Percentiles rank a stretch among this genome's conserved stretches.
These are phyloP conservation scores for Acrobeloides nanus DNA, from an alignment of 2,888 invertebrate species.

Conservation along the genomic window DNA sequence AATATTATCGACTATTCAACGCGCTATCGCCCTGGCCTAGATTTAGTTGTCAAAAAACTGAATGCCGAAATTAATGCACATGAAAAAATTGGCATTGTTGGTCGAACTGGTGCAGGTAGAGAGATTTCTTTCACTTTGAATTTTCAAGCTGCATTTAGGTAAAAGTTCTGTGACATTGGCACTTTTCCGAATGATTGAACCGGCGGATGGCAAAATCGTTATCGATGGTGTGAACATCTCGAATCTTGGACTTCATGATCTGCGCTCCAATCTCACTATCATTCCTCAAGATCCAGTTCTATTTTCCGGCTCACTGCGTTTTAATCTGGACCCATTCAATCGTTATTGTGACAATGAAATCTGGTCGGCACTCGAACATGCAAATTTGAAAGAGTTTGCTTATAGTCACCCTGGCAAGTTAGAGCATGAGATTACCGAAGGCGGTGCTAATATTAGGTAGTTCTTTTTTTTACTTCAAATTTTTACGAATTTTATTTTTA, in stretches of 20 bases:
- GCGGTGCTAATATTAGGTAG: slow-evolving; percentile 72
- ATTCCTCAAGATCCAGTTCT: slow-evolving; percentile 59
- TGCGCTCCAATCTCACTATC: slow-evolving; percentile 76
- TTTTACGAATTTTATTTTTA: slow-evolving; percentile 4
- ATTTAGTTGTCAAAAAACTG: slow-evolving; percentile 60
- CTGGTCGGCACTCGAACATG: slow-evolving; percentile 79
- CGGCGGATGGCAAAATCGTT: slow-evolving; percentile 43
- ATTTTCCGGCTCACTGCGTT: slow-evolving; percentile 72
- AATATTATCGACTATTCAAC: slow-evolving; percentile 75
- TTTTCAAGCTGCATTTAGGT: too few relatives aligned
- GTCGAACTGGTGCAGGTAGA: slow-evolving; percentile 54
- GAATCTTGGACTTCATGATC: slow-evolving; percentile 73
- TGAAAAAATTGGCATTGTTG: slow-evolving; percentile 60
- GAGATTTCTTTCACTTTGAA: too few relatives aligned
- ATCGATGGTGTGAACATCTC: slow-evolving; percentile 60
- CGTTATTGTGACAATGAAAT: slow-evolving; percentile 71
- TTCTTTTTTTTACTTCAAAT: not conserved
- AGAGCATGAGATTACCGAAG: slow-evolving; percentile 76
- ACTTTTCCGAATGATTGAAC: slow-evolving; percentile 51
- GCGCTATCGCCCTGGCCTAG: slow-evolving; percentile 68
- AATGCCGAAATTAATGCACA: slow-evolving; percentile 60
- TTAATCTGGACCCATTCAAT: slow-evolving; percentile 86
- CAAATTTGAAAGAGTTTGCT: slow-evolving; percentile 68
- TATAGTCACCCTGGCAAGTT: slow-evolving; percentile 66
- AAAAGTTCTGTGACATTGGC: slow-evolving; percentile 51